Evolutionary conservation across 2,113 vertebrate genomes (phyloP).

Genomic region (Lepus europaeus): DNA sequence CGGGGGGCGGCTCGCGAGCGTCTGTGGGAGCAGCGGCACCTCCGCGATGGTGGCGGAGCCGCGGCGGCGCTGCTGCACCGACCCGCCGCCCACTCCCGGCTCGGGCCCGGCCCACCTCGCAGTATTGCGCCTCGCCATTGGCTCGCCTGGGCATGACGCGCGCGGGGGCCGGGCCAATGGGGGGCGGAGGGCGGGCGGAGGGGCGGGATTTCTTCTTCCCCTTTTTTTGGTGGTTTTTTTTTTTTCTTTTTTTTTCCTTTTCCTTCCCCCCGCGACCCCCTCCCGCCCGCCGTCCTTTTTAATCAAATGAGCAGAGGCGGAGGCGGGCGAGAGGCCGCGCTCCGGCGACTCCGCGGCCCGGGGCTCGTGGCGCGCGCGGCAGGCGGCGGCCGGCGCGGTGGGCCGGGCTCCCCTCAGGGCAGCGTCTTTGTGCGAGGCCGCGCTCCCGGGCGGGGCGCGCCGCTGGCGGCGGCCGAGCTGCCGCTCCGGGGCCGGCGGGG

Average conservation of each 20-base stretch:
- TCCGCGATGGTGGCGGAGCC: conserved; percentile 76
- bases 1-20: conserved; percentile 76
- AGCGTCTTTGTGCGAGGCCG: conserved; percentile 57
- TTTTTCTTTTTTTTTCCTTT: background rate
- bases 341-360: background rate
- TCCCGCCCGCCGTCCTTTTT: background rate
- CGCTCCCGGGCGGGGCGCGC: no score
- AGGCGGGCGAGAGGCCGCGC: background rate
- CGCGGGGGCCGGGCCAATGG: conserved; percentile 79
- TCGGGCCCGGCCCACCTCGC: conserved; percentile 86
- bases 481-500: background rate
- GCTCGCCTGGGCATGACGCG: conserved; percentile 54
- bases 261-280: no score
- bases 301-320: conserved; percentile 60
- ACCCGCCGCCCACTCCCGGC: conserved; percentile 85
- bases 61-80: conserved; percentile 74
- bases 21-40: conserved; percentile 77
- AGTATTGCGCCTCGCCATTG: conserved; percentile 86
- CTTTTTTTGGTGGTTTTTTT: accelerated
- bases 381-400: background rate
- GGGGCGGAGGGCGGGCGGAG: background rate
- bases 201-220: background rate
- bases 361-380: background rate
- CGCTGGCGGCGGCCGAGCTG: background rate
- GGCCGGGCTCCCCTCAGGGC: background rate